These are phyloP conservation scores for Mus spicilegus DNA, from an alignment of 2,113 vertebrate genomes.

Conservation along the genomic window DNA sequence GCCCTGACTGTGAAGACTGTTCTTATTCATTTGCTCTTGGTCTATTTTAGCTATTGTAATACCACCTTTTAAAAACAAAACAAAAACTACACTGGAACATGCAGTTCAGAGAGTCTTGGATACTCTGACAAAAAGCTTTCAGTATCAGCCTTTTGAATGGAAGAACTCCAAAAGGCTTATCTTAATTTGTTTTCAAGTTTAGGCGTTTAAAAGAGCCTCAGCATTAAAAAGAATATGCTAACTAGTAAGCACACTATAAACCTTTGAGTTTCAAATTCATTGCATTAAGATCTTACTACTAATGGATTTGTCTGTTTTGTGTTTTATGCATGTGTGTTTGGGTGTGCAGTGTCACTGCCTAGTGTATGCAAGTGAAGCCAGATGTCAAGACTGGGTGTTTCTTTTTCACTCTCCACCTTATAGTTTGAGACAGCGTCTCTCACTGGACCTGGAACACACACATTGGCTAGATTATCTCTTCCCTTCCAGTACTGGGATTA, in stretches of 20 bases:
- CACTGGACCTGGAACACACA: neutral
- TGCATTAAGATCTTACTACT: conserved; percentile 31
- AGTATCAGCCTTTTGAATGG: conserved; percentile 40
- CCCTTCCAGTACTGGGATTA: neutral
- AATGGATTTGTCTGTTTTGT: neutral
- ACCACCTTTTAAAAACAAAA: conserved; percentile 43
- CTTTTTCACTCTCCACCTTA: neutral
- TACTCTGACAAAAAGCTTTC: conserved; percentile 53
- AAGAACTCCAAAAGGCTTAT: conserved; percentile 46
- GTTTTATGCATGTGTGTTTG: neutral
- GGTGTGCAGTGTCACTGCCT: neutral
- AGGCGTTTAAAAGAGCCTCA: conserved; percentile 57
- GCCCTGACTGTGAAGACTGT: conserved; percentile 75
- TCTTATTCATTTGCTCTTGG: conserved; percentile 75
- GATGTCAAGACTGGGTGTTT: neutral
- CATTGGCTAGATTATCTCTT: neutral
- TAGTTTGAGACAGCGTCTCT: neutral
- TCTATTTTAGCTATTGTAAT: conserved; percentile 75
- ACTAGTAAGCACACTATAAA: neutral
- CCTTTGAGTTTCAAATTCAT: conserved; percentile 53
- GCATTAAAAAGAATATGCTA: conserved; percentile 53
- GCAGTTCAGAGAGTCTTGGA: conserved; percentile 37
- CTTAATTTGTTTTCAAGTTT: conserved; percentile 71
- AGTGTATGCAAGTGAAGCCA: neutral
- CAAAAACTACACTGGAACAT: conserved; percentile 28